Percentiles rank a stretch among this genome's conserved stretches.
phyloP scores from a whole-genome alignment of 2,113 vertebrate species.

The Rutilus rutilus region DNA sequence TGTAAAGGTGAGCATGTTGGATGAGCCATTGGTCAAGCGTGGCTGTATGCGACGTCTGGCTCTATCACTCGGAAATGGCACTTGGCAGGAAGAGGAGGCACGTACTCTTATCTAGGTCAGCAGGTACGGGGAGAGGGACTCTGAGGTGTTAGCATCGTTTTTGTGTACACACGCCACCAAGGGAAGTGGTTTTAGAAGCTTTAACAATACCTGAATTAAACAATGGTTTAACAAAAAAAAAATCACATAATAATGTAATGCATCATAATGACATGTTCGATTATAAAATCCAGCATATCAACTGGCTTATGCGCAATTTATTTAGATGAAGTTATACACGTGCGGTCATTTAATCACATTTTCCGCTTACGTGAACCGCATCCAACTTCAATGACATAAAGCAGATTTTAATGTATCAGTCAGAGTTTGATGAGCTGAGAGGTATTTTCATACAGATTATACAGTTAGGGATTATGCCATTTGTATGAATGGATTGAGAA shows the following conservation, averaged over 20 bases:
- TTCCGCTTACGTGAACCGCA: background rate
- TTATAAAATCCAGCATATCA: conserved; percentile 26
- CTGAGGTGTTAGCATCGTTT: conserved; percentile 25
- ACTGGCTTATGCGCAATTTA: background rate
- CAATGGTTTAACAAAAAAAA: conserved; percentile 6
- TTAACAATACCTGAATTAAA: background rate
- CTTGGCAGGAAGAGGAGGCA: conserved; percentile 18
- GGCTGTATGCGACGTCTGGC: background rate
- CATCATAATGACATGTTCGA: conserved; percentile 11
- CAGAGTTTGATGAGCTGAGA: conserved; percentile 17
- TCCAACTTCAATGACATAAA: conserved; percentile 12
- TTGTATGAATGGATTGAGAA: conserved; percentile 11
- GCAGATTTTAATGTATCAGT: conserved; percentile 32
- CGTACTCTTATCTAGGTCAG: conserved; percentile 41
- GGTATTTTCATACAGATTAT: conserved; percentile 36
- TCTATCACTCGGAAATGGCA: background rate
- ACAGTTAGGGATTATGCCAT: conserved; percentile 21
- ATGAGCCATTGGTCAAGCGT: conserved; percentile 32
- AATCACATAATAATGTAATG: background rate
- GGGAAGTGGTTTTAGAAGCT: background rate
- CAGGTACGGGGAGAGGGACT: conserved; percentile 14
- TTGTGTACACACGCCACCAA: conserved; percentile 14
- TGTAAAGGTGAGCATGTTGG: conserved; percentile 25
- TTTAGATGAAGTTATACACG: background rate
- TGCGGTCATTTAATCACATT: conserved; percentile 25